Conservation (phyloP, 1,140 invertebrate genomes). For the Protaetia brevitarsis region DNA sequence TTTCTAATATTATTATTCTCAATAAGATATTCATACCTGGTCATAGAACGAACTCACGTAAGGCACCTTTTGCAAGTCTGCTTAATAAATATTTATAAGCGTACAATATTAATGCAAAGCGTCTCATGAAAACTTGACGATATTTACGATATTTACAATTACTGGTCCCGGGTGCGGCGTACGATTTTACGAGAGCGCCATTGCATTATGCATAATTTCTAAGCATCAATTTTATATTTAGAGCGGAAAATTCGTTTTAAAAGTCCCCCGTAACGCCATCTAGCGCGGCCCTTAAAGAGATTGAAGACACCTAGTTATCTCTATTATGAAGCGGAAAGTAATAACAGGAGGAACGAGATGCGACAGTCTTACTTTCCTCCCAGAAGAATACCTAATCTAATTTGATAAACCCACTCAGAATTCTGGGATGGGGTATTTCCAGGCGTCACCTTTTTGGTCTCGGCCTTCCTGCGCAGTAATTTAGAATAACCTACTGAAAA, state of each 20-base stretch:
- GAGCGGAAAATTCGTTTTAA: constrained; percentile 11
- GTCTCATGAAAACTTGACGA: not conserved
- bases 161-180: not conserved
- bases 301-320: constrained; percentile 35
- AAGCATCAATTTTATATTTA: constrained; percentile 17
- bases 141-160: constrained; percentile 2
- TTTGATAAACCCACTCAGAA: constrained; percentile 1
- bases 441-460: not conserved
- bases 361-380: constrained; percentile 24
- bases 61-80: no score
- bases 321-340: constrained; percentile 34
- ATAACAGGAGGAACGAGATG: constrained; percentile 30
- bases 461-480: not conserved
- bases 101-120: not conserved
- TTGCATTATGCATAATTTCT: constrained; percentile 17
- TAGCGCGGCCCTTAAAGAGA: constrained; percentile 10
- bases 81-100: not conserved
- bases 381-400: constrained; percentile 13
- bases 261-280: not conserved
- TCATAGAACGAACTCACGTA: no score
- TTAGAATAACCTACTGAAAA: constrained; percentile 12
- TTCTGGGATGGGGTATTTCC: not conserved
- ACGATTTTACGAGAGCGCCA: not conserved
- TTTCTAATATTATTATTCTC: no score
- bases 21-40: no score